A percentile compares a stretch with the other conserved stretches of the same genome.
These are phyloP conservation scores for Caenorhabditis plicata DNA, from an alignment of 2,888 invertebrate genomes.

Conservation along the genomic window DNA sequence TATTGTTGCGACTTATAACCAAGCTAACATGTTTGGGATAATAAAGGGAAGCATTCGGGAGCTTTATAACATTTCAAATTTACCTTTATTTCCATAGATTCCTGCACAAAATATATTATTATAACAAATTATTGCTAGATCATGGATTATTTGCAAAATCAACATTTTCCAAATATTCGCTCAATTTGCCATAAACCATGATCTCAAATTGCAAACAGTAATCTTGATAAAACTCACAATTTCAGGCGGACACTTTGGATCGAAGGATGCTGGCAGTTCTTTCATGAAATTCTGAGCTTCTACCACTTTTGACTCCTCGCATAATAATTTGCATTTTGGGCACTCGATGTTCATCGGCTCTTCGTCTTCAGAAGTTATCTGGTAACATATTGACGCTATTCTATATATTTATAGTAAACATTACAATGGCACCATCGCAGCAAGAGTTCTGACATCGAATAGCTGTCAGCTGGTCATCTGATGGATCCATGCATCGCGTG, in stretches of 20 bases:
- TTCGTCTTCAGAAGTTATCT: slow-evolving; percentile 46
- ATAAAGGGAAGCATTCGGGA: too few species aligned
- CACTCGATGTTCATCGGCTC: slow-evolving; percentile 54
- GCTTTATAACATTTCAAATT: too few species aligned
- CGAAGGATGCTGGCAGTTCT: slow-evolving; percentile 48
- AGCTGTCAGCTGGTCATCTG: slow-evolving; percentile 57
- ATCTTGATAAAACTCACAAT: slow-evolving; percentile 38
- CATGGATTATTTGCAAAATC: too few species aligned
- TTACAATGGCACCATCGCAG: slow-evolving; percentile 55
- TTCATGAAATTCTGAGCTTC: slow-evolving; percentile 55
- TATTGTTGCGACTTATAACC: too few species aligned
- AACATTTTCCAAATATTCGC: too few species aligned
- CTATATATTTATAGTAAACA: background rate
- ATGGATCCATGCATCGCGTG: slow-evolving; percentile 55
- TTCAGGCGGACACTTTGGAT: slow-evolving; percentile 46
- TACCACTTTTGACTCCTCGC: slow-evolving; percentile 32
- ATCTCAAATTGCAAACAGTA: too few species aligned
- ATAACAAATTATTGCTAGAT: too few species aligned
- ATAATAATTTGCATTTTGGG: slow-evolving; percentile 46
- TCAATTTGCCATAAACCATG: too few species aligned
- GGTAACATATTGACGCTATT: background rate
- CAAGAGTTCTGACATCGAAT: slow-evolving; percentile 38
- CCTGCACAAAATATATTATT: too few species aligned
- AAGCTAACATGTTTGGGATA: too few species aligned
- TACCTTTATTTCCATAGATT: too few species aligned